These are phyloP conservation scores for Nyctereutes procyonoides DNA, from an alignment of 2,113 vertebrate species.

Conservation along the genomic window DNA sequence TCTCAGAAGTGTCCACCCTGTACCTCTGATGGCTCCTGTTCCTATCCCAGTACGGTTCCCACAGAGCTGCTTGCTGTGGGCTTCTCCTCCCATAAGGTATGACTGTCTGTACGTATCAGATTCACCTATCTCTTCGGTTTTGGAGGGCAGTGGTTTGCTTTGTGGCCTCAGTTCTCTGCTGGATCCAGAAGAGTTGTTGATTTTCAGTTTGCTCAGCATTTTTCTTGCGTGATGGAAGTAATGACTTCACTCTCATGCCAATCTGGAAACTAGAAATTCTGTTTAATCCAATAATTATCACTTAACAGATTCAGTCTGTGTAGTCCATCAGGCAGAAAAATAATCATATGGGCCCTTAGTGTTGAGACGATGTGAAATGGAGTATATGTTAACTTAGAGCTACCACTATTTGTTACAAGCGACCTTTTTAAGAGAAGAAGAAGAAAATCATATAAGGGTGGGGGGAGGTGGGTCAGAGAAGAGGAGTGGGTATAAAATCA, in stretches of 20 bases:
- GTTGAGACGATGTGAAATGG: neutral
- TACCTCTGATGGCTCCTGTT: neutral
- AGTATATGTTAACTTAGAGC: neutral
- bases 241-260: neutral
- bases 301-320: neutral
- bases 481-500: conserved; percentile 34
- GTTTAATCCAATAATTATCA: neutral
- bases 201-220: neutral
- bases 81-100: neutral
- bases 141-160: fast-evolving
- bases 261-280: neutral
- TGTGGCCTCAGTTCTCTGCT: neutral
- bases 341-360: neutral
- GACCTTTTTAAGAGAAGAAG: neutral
- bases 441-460: neutral
- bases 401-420: neutral
- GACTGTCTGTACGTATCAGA: neutral
- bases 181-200: neutral
- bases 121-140: neutral
- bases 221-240: neutral
- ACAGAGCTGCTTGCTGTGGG: neutral
- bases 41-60: neutral
- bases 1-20: neutral
- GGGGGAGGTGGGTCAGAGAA: neutral
- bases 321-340: neutral